Evolutionary conservation across 2,888 invertebrate species (phyloP).

Genomic region (Limnephilus marmoratus): DNA sequence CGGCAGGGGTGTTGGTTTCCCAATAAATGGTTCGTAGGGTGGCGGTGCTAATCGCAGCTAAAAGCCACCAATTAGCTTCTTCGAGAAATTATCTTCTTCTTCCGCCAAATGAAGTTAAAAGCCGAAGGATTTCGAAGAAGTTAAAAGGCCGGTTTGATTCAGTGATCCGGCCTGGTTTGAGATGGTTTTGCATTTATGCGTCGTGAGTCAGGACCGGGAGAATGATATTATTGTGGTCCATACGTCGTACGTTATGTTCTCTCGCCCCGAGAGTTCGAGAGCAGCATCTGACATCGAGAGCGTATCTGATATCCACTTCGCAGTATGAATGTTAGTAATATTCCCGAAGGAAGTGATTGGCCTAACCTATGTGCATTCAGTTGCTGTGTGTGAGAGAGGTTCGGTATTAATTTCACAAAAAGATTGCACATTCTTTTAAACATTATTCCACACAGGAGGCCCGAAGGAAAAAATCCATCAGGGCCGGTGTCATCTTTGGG

Average conservation of each 20-base stretch:
- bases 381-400: background rate
- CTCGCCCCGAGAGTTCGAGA: background rate
- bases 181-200: background rate
- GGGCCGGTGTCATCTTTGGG: too few species aligned
- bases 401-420: background rate
- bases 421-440: background rate
- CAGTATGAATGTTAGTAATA: background rate
- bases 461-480: too few species aligned
- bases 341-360: background rate
- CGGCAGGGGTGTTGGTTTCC: too few species aligned
- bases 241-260: background rate
- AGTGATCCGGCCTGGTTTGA: too few species aligned
- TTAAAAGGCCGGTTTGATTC: too few species aligned
- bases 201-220: background rate
- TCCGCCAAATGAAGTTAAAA: too few species aligned
- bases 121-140: too few species aligned
- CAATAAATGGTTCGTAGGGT: too few species aligned
- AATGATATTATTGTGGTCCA: background rate
- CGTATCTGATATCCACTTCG: background rate
- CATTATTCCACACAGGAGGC: too few species aligned
- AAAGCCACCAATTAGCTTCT: too few species aligned
- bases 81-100: too few species aligned
- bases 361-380: background rate
- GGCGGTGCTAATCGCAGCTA: too few species aligned
- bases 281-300: background rate